Conservation (phyloP, 2,797 vertebrate genomes). For the Xiphorhynchus erythropygius region DNA sequence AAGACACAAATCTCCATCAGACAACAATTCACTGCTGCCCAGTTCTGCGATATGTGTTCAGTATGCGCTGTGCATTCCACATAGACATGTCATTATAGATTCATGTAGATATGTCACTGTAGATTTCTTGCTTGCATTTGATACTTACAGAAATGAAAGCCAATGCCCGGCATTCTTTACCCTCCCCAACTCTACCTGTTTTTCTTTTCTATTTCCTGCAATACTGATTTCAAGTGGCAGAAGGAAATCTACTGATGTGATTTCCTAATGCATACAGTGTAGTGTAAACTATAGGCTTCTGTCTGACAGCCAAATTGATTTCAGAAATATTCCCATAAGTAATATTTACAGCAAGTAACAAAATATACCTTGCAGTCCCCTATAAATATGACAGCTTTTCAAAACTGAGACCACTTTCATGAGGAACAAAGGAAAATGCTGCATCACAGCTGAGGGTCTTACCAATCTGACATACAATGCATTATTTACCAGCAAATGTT, state of each 20-base stretch:
- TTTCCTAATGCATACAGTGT: neutral
- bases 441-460: neutral
- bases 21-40: neutral
- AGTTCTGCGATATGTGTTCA: rapidly evolving
- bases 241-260: neutral
- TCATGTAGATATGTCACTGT: neutral
- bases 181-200: neutral
- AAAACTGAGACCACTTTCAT: neutral
- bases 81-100: neutral
- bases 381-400: slow-evolving; percentile 31
- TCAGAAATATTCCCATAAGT: neutral
- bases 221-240: slow-evolving; percentile 2
- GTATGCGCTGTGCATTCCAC: neutral
- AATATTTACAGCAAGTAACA: slow-evolving; percentile 17
- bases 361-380: slow-evolving; percentile 12
- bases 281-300: slow-evolving; percentile 7
- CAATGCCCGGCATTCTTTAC: neutral
- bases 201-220: slow-evolving; percentile 9
- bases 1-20: neutral
- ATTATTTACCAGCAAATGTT: slow-evolving; percentile 13
- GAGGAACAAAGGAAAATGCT: neutral
- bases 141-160: neutral
- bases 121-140: neutral
- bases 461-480: neutral
- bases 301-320: neutral